These are phyloP conservation scores for Aegypius monachus DNA, from an alignment of 2,113 vertebrate genomes.

Conservation along the genomic window DNA sequence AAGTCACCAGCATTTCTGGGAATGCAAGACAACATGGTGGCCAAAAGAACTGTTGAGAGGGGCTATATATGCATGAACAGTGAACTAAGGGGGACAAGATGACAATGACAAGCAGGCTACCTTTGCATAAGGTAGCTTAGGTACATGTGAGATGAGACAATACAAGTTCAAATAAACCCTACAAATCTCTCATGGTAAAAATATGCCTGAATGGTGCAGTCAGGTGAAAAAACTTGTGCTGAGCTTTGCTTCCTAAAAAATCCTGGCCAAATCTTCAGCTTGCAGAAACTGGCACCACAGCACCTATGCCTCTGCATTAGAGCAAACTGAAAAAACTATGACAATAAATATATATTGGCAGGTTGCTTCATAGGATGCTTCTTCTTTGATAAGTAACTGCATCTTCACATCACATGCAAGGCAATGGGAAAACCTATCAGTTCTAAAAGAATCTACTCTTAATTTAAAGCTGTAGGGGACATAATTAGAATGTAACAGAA, in stretches of 20 bases:
- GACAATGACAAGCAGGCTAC: neutral
- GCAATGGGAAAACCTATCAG: neutral
- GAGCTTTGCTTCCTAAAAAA: neutral
- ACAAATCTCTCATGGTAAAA: neutral
- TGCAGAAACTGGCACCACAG: neutral
- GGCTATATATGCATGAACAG: neutral
- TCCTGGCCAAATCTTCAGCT: neutral
- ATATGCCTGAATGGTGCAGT: neutral
- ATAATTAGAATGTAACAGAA: neutral
- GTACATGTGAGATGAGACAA: neutral
- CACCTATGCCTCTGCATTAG: neutral
- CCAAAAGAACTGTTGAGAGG: neutral
- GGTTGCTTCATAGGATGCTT: neutral
- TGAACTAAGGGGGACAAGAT: neutral
- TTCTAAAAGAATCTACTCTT: neutral
- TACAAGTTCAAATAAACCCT: neutral
- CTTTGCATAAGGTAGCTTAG: neutral
- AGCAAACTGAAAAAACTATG: neutral
- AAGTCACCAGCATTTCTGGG: neutral
- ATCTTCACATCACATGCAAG: neutral
- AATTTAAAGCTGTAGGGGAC: neutral
- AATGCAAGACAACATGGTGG: neutral
- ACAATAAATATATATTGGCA: neutral
- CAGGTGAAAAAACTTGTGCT: neutral
- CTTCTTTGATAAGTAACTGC: neutral